These are phyloP conservation scores for Xanthia icteritia DNA, from an alignment of 2,888 invertebrate genomes.

Conservation along the genomic window DNA sequence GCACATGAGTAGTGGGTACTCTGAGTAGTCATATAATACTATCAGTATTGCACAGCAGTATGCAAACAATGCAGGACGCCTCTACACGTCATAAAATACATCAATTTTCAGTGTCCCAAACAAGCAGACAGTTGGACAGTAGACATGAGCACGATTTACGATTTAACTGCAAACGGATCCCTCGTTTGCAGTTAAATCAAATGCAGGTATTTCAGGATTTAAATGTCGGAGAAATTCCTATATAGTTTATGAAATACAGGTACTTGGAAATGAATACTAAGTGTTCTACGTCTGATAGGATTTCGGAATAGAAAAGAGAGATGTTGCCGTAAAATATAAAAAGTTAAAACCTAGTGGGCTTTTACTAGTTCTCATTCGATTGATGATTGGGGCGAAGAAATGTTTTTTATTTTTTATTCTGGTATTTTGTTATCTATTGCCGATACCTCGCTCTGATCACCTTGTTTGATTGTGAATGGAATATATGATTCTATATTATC, in stretches of 20 bases:
- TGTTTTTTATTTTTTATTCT: neutral
- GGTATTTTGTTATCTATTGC: neutral
- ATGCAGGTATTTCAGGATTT: constrained; percentile 41
- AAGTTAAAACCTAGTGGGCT: neutral
- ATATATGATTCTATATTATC: neutral
- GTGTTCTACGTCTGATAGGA: too few relatives aligned
- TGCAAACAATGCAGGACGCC: constrained; percentile 11
- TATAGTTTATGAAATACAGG: neutral
- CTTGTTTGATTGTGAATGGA: neutral
- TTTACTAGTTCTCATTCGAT: neutral
- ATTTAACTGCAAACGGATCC: constrained; percentile 26
- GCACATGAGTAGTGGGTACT: neutral
- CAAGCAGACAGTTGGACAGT: constrained; percentile 12
- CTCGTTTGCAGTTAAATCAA: too few relatives aligned
- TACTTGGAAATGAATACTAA: constrained; percentile 5
- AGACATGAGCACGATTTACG: constrained; percentile 27
- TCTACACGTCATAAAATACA: constrained; percentile 10
- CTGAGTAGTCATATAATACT: neutral
- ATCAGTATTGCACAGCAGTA: neutral
- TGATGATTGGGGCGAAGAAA: neutral
- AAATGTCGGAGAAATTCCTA: constrained; percentile 17
- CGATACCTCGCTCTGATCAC: neutral
- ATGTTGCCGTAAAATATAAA: neutral
- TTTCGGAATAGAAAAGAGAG: neutral
- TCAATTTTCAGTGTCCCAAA: constrained; percentile 16